Conservation (phyloP, 2,888 invertebrate species). For the Acleris literana region DNA sequence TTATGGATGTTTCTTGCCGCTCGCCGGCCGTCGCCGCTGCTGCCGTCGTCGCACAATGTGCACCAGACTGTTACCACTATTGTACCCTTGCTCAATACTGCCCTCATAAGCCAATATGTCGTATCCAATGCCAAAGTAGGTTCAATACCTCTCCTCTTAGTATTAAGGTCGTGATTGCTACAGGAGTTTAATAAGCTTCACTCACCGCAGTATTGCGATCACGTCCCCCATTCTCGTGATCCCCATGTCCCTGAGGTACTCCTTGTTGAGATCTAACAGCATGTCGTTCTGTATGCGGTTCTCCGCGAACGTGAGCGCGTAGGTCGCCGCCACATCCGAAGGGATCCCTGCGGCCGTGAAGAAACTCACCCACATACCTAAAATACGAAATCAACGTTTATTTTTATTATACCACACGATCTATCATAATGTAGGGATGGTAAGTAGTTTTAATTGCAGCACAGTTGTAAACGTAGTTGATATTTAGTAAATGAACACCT, state of each 20-base stretch:
- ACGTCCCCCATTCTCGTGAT: constrained; percentile 89
- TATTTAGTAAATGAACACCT: constrained; percentile 12
- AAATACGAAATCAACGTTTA: background rate
- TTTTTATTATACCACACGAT: too few species aligned
- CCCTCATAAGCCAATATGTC: too few species aligned
- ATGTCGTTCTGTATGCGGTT: constrained; percentile 94
- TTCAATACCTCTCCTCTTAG: too few species aligned
- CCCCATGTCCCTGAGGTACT: constrained; percentile 94
- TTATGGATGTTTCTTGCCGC: too few species aligned
- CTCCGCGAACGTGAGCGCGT: constrained; percentile 93
- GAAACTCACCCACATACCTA: constrained; percentile 92
- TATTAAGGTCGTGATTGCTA: too few species aligned
- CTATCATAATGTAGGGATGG: too few species aligned
- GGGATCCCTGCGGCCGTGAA: constrained; percentile 94
- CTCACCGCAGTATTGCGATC: constrained; percentile 87
- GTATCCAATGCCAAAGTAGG: too few species aligned
- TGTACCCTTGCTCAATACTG: background rate
- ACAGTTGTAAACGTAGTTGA: too few species aligned
- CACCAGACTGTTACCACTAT: too few species aligned
- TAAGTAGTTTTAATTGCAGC: background rate
- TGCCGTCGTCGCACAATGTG: too few species aligned
- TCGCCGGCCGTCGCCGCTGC: too few species aligned
- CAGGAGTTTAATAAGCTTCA: too few species aligned
- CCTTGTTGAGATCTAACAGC: constrained; percentile 93
- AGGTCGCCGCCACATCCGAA: constrained; percentile 89